Evolutionary conservation across 2,888 invertebrate genomes (phyloP).

Genomic region (Aphidoletes aphidimyza): DNA sequence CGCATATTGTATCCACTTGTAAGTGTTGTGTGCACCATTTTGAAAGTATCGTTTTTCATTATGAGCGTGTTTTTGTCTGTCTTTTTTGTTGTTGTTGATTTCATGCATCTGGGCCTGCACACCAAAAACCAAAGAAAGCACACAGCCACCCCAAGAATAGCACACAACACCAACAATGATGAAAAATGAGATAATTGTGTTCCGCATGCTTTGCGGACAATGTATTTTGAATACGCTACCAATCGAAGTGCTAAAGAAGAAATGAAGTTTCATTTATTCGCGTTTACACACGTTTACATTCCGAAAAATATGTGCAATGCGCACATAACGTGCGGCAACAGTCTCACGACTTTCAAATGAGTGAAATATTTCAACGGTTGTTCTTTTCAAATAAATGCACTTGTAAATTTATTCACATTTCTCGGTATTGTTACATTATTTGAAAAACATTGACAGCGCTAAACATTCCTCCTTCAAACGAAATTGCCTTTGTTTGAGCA

Average conservation of each 20-base stretch:
- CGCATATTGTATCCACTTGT: constrained; percentile 30
- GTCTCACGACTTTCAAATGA: neutral
- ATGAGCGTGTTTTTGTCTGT: too few species aligned
- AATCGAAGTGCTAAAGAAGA: neutral
- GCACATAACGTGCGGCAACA: neutral
- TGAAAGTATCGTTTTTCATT: neutral
- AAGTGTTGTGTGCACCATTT: neutral
- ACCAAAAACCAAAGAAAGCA: too few species aligned
- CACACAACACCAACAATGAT: neutral
- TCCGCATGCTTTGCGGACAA: constrained; percentile 34
- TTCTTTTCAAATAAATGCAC: constrained; percentile 7
- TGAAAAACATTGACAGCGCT: too few species aligned
- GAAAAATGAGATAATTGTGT: constrained; percentile 51
- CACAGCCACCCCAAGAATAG: neutral
- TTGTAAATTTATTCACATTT: neutral
- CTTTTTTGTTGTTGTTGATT: neutral
- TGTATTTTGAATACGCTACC: neutral
- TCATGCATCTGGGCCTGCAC: too few species aligned
- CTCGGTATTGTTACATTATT: too few species aligned
- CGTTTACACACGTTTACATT: neutral
- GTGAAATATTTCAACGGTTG: neutral
- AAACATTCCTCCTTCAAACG: too few species aligned
- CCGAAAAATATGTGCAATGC: too few species aligned
- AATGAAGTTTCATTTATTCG: neutral
- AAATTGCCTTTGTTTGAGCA: too few species aligned